Percentiles rank a stretch among this genome's conserved stretches.
Evolutionary conservation across 1,140 invertebrate species (phyloP).

Genomic region (Plectrocnemia conspersa): DNA sequence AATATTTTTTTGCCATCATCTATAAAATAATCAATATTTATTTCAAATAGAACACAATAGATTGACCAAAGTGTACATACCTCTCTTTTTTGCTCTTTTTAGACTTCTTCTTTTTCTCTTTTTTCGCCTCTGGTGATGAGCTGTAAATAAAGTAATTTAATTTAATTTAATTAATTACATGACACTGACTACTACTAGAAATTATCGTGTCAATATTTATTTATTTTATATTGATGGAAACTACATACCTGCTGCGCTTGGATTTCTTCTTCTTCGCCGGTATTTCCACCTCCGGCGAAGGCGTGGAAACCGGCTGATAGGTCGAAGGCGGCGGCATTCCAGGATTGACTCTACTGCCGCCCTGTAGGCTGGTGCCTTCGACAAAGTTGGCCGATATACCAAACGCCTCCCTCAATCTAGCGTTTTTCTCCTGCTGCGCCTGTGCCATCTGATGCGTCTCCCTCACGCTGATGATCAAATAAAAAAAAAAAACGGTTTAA

Average conservation of each 20-base stretch:
- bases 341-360: slow-evolving; percentile 60
- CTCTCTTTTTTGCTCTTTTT: slow-evolving; percentile 66
- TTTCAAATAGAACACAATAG: no score
- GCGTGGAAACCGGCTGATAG: slow-evolving; percentile 52
- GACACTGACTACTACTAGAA: no score
- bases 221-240: slow-evolving; percentile 9
- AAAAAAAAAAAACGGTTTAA: no score
- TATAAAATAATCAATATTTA: no score
- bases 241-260: slow-evolving; percentile 38
- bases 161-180: background rate
- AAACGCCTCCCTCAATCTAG: slow-evolving; percentile 85
- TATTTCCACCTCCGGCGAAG: slow-evolving; percentile 31
- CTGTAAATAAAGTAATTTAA: slow-evolving; percentile 51
- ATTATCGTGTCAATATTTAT: background rate
- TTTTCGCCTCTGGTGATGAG: slow-evolving; percentile 58
- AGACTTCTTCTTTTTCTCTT: slow-evolving; percentile 64
- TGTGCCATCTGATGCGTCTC: slow-evolving; percentile 94
- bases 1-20: no score
- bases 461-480: slow-evolving; percentile 66
- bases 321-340: slow-evolving; percentile 55
- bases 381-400: slow-evolving; percentile 91
- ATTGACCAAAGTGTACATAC: slow-evolving; percentile 41
- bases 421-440: slow-evolving; percentile 95
- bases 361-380: slow-evolving; percentile 89
- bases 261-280: slow-evolving; percentile 41